These are phyloP conservation scores for Xiphorhynchus erythropygius DNA, from an alignment of 2,797 vertebrate species.

Conservation along the genomic window DNA sequence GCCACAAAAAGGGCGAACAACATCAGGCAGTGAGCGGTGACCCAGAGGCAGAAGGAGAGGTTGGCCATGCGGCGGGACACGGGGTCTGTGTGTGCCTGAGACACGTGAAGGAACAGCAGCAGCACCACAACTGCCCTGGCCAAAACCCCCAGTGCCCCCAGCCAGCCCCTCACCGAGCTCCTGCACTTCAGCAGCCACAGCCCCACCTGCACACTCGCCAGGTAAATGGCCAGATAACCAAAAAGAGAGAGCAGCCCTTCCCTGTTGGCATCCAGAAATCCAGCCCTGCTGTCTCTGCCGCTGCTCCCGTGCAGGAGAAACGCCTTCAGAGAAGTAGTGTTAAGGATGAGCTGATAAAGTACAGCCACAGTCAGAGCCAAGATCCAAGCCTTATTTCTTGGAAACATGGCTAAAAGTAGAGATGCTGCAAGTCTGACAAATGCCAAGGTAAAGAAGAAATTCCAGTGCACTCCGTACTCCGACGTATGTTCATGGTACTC, in stretches of 20 bases:
- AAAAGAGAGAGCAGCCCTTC: conserved; percentile 89
- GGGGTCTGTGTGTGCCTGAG: conserved; percentile 78
- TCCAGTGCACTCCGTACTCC: conserved; percentile 97
- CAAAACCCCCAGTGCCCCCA: conserved; percentile 69
- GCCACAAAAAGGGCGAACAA: conserved; percentile 80
- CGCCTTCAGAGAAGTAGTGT: conserved; percentile 81
- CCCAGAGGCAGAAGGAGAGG: conserved; percentile 90
- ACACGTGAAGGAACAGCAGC: conserved; percentile 71
- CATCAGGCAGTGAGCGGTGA: conserved; percentile 83
- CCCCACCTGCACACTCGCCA: conserved; percentile 91
- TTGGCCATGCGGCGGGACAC: conserved; percentile 93
- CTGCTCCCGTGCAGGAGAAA: conserved; percentile 84
- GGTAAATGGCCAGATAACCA: conserved; percentile 88
- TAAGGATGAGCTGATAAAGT: conserved; percentile 84
- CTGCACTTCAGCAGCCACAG: conserved; percentile 81
- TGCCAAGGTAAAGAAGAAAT: conserved; percentile 95
- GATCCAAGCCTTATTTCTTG: conserved; percentile 79
- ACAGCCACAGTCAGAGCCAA: conserved; percentile 77
- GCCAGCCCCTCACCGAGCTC: conserved; percentile 80
- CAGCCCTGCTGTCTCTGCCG: conserved; percentile 72
- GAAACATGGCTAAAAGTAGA: conserved; percentile 80
- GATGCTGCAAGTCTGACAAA: conserved; percentile 85
- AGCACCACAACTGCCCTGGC: conserved; percentile 68
- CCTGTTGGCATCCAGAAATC: conserved; percentile 89
- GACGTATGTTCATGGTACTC: conserved; percentile 91